These are phyloP conservation scores for Endotricha flammealis DNA, from an alignment of 2,888 invertebrate genomes.

Conservation along the genomic window DNA sequence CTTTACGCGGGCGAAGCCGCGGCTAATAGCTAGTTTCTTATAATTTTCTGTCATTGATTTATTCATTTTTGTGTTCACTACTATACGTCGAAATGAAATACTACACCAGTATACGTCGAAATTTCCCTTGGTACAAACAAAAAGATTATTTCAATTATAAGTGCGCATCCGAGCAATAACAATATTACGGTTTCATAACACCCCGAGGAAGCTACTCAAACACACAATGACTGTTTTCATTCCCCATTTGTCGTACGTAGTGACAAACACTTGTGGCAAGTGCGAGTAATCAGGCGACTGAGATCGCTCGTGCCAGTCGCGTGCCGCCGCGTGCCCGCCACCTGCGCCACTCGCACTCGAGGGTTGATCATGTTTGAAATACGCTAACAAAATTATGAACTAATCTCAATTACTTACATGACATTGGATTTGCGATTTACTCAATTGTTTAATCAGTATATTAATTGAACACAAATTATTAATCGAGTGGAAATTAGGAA, in stretches of 20 bases:
- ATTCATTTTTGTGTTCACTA: too few species aligned
- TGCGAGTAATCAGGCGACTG: slow-evolving; percentile 51
- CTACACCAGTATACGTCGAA: too few species aligned
- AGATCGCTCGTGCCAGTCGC: slow-evolving; percentile 36
- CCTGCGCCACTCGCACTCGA: slow-evolving; percentile 36
- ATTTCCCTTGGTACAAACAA: too few species aligned
- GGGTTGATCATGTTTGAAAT: not conserved
- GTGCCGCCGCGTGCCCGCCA: slow-evolving; percentile 45
- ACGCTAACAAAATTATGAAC: not conserved
- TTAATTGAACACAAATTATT: too few species aligned
- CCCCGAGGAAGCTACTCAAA: slow-evolving; percentile 38
- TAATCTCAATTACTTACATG: not conserved
- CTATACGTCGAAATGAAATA: too few species aligned
- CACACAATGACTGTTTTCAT: slow-evolving; percentile 46
- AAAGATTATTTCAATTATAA: too few species aligned
- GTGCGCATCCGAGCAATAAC: slow-evolving; percentile 36
- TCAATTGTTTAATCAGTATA: not conserved
- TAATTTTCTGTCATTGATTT: too few species aligned
- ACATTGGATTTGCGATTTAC: not conserved
- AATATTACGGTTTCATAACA: slow-evolving; percentile 46
- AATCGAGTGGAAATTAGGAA: too few species aligned
- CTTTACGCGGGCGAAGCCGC: too few species aligned
- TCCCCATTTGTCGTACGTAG: slow-evolving; percentile 43
- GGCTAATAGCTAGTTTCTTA: too few species aligned
- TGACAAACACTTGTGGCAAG: slow-evolving; percentile 62